Evolutionary conservation across 2,888 invertebrate species (phyloP), one percentile per base, ranked within the genome.

Genomic region (Ophion obscuratus): DNA sequence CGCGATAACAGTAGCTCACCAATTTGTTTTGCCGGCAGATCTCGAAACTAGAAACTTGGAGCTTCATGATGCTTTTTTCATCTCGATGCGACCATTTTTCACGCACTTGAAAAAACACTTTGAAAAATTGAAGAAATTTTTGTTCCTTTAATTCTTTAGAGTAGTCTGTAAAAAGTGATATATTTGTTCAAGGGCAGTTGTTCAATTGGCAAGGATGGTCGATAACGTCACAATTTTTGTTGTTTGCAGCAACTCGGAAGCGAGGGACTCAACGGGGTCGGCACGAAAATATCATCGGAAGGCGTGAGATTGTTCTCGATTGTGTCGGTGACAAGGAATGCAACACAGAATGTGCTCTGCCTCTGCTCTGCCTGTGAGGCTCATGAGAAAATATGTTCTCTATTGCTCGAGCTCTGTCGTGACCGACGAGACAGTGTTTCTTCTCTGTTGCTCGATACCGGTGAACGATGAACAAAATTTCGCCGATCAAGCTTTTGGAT

Each of bases 271-370:
- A 97, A 97, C 93, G 95, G 95, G 36, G 96, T 96, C 88, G 96
- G 96, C 91, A 95, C 95, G 70, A 96, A 97, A 94, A 95, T 97
- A 70, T 95, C 96, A 59, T 95, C 97, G 4, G 97, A 97, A 90
- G 98, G 98, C 73, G 97, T 98, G 98, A 98, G 92, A 96, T 98
- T 81, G 97, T 98, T 53, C 95, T 98, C 93, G 98, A 98, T 94
- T 98, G 98, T 92, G 96, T 98, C 84, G 98, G 97, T 93, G 98
- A 98, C 5, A 98, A 98, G 91, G 98, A 98, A 93, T 97, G 97
- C 94, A 97, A 97, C 95, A 96, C 97, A 89, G 98, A 98, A 57
- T 97, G 98, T 92, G 95, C 95, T 79, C 95, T 98, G 61, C 95
- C 24, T 24, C 24, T 24, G 24, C 24, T 24, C 24, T 24, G 24